Evolutionary conservation across 2,888 invertebrate genomes (phyloP).

Genomic region (Agriopis leucophaearia): DNA sequence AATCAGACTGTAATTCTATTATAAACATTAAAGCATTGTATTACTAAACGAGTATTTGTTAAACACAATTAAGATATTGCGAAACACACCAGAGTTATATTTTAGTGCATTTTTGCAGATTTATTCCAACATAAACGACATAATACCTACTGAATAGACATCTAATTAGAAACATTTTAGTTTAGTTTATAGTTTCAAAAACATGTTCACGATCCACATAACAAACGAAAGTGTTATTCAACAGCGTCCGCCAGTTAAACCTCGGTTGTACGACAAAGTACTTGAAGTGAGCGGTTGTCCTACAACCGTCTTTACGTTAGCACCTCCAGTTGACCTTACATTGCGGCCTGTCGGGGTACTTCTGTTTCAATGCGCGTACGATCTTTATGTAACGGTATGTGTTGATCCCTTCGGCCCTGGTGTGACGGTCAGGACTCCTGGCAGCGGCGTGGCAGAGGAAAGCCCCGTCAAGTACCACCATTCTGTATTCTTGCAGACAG

Average conservation of each 20-base stretch:
- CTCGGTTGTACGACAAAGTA: slow-evolving; percentile 14
- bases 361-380: slow-evolving; percentile 73
- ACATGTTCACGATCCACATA: too few species aligned
- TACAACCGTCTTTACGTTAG: slow-evolving; percentile 20
- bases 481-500: slow-evolving; percentile 90
- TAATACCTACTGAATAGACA: too few species aligned
- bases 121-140: too few species aligned
- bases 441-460: slow-evolving; percentile 89
- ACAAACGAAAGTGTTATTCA: slow-evolving; percentile 8
- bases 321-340: slow-evolving; percentile 71
- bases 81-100: too few species aligned
- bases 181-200: background rate
- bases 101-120: too few species aligned
- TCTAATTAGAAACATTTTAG: too few species aligned
- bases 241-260: slow-evolving; percentile 3
- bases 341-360: slow-evolving; percentile 78
- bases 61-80: too few species aligned
- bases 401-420: slow-evolving; percentile 71
- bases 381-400: slow-evolving; percentile 80
- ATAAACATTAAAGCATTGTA: too few species aligned
- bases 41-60: too few species aligned
- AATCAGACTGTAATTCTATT: too few species aligned
- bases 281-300: slow-evolving; percentile 17
- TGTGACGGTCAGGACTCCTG: slow-evolving; percentile 59
- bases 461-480: slow-evolving; percentile 90